Evolutionary conservation across 2,113 vertebrate species (phyloP).

Genomic region (Chlamydotis undulata): DNA sequence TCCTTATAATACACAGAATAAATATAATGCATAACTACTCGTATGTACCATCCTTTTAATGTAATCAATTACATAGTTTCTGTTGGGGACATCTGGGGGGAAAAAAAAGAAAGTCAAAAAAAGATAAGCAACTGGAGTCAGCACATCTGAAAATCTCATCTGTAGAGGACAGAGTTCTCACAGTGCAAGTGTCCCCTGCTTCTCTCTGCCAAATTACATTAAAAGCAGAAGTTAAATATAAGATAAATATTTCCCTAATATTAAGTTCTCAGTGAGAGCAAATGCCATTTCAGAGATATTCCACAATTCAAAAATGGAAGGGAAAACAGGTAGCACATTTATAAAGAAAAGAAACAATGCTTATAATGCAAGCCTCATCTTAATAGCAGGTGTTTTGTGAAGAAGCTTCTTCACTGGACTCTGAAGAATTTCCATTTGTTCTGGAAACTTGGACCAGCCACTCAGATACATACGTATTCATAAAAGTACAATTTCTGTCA

Average conservation of each 20-base stretch:
- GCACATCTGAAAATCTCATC: background rate
- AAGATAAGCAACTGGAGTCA: background rate
- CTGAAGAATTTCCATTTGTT: background rate
- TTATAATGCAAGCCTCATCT: background rate
- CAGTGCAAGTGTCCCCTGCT: background rate
- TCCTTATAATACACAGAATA: background rate
- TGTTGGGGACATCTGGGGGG: background rate
- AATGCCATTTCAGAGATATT: background rate
- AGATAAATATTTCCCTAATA: background rate
- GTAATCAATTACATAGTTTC: background rate
- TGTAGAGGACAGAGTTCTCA: background rate
- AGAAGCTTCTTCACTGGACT: background rate
- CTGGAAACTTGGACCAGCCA: background rate
- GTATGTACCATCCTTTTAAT: background rate
- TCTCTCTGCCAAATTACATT: background rate
- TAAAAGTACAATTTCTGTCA: background rate
- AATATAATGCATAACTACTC: background rate
- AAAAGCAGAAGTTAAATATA: background rate
- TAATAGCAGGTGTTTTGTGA: background rate
- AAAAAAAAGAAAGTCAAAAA: background rate
- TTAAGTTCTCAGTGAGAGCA: background rate
- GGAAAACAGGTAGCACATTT: background rate
- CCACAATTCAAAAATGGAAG: background rate
- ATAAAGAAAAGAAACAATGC: background rate
- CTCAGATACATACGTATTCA: background rate